These are phyloP conservation scores for Melospiza melodia DNA, from an alignment of 2,113 vertebrate genomes.

Conservation along the genomic window DNA sequence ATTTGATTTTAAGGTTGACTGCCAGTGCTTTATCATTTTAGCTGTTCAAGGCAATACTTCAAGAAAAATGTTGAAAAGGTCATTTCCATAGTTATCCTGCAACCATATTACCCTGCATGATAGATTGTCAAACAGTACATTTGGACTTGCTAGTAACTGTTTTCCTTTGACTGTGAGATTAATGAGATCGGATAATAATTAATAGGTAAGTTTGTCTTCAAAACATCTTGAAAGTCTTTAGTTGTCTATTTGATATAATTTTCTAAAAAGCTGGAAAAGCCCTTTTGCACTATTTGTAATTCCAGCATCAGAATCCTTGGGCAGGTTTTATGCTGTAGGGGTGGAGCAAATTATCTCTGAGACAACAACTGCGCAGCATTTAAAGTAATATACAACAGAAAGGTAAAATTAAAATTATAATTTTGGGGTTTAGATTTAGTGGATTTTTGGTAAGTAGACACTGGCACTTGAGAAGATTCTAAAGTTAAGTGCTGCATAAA, in stretches of 20 bases:
- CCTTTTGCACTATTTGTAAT: background rate
- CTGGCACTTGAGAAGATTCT: background rate
- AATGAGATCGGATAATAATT: background rate
- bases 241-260: background rate
- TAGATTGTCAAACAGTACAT: background rate
- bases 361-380: background rate
- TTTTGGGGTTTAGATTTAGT: background rate
- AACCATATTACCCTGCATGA: background rate
- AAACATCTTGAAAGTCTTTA: background rate
- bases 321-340: background rate
- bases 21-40: background rate
- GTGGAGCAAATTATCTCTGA: background rate
- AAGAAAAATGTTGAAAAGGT: slow-evolving; percentile 24
- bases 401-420: background rate
- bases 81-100: background rate
- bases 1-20: slow-evolving; percentile 35
- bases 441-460: background rate
- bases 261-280: background rate
- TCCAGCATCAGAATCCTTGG: background rate
- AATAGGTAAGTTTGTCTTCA: background rate
- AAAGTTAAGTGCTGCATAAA: background rate
- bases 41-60: background rate
- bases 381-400: background rate
- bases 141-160: background rate
- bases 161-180: background rate